Evolutionary conservation across 2,888 invertebrate genomes (phyloP), one percentile per base, ranked within the genome.

Genomic region (Fragum whitleyi): DNA sequence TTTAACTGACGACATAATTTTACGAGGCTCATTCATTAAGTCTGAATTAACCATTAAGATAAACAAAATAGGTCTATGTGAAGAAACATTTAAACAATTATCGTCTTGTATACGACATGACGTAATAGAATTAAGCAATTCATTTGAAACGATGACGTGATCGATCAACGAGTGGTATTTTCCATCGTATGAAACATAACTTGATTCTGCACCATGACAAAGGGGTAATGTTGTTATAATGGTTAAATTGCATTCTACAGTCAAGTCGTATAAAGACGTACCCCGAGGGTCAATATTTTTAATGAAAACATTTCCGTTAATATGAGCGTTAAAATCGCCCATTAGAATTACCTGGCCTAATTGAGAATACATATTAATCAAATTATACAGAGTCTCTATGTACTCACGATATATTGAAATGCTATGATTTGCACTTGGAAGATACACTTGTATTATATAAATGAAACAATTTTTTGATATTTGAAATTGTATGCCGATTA

Each of bases 301-400:
- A 53, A 70, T 53, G 21, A 53, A 70, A 5, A 11, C 7, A 0
- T 1, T 11, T 0, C 71, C 57, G 16, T 71, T 47, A 16, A 71
- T 36, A 16, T 71, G 53, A 16, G 70, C 29, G 23, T 53, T 70
- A 26, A 70, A 70, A 53, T 70, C 70, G 28, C 70, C 70, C 29
- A 70, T 53, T 7, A 70, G 6, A 28, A 53, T 16, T 19, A 53
- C 28, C 29, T n/a, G 51, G 1, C 53, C 53, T 29, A 16, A 53
- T 14, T 53, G 26, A 6, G 32, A 36, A 36, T 36, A 36, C 32
- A 36, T 36, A 36, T 36, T 36, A 9, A 6, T 6, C 9, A 36
- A 6, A 36, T 36, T 9, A 36, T 36, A 9, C 32, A 36, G 9
- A 6, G 3, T 36, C 32, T 36, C 32, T 6, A 36, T 36, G 9